Evolutionary conservation across 2,113 vertebrate species (phyloP), one percentile per base, ranked within the genome.

Genomic region (Eulacestoma nigropectus): DNA sequence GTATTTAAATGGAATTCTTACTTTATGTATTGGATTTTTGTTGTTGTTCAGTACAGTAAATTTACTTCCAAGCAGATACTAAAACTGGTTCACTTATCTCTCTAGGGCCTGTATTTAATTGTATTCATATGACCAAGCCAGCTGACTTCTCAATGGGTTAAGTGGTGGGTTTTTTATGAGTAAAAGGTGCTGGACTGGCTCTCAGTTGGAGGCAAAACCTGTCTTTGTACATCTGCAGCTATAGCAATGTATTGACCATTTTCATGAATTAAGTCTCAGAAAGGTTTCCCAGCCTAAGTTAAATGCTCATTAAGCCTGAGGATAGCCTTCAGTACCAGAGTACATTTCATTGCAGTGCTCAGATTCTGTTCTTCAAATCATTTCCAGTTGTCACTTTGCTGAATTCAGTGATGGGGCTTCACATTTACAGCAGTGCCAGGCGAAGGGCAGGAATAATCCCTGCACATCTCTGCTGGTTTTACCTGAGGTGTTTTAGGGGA

Each of bases 381-480:
- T 20, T 70, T 25, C 37, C 41, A 32, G 11, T 42, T 90, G 33
- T 59, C 33, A 15, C 14, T 73, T 68, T 10, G 55, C 47, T 84
- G 69, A 84, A 55, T 39, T 82, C 39, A 59, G 9, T 59, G 68
- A 16, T 20, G 16, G 0, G 1, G 14, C 30, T 88, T 90, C 68
- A 59, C 25, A 18, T 86, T 65, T 80, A 27, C 39, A 63, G 35
- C 29, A 46, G 44, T 26, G 13, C 87, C 67, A 84, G 30, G 39
- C 0, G 0, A n/a, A 49, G 23, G 60, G 39, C 70, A 64, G 37
- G 35, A 60, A 26, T 47, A 6, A 4, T 49, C 44, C 67, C 33
- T 19, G 9, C 59, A 20, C 7, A 3, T 35, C 50, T 89, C 50
- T 65, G 32, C 68, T 50, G 49, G 26, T 77, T 86, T 84, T 91